These are phyloP conservation scores for Macropus fuliginosus DNA, from an alignment of 2,797 vertebrate species.

Conservation along the genomic window DNA sequence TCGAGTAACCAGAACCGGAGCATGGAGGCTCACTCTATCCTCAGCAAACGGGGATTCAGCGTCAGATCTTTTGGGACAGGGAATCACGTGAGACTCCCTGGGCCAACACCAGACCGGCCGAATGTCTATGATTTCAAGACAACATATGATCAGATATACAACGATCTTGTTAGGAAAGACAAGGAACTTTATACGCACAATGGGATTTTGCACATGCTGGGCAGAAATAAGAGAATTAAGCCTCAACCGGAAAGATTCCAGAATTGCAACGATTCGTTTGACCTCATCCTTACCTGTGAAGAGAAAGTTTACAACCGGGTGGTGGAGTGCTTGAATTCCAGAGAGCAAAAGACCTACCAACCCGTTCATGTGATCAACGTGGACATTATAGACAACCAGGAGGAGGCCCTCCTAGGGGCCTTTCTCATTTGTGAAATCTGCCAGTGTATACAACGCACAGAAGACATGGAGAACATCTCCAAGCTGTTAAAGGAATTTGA, in stretches of 20 bases:
- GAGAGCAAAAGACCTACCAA: conserved; percentile 94
- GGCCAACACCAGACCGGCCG: conserved; percentile 90
- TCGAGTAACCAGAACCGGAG: conserved; percentile 99
- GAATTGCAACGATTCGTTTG: conserved; percentile 94
- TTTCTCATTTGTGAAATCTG: conserved; percentile 97
- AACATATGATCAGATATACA: conserved; percentile 99
- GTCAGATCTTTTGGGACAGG: conserved; percentile 96
- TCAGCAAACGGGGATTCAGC: conserved; percentile 95
- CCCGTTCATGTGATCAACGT: conserved; percentile 96
- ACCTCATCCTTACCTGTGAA: conserved; percentile 96
- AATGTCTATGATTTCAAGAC: conserved; percentile 99
- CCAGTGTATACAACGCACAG: conserved; percentile 92
- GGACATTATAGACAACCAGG: conserved; percentile 96
- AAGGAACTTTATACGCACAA: conserved; percentile 99
- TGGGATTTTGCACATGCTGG: conserved; percentile 95
- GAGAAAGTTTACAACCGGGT: conserved; percentile 97
- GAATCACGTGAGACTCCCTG: conserved; percentile 88
- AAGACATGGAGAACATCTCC: conserved; percentile 99
- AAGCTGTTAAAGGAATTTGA: conserved; percentile 98
- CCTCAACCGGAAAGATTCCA: conserved; percentile 95
- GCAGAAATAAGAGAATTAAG: conserved; percentile 97
- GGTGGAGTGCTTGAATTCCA: conserved; percentile 94
- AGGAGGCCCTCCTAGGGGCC: conserved; percentile 95
- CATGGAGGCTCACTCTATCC: conserved; percentile 98
- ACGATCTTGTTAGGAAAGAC: conserved; percentile 97